These are phyloP conservation scores for Penaeus monodon DNA, from an alignment of 2,888 invertebrate genomes.

Conservation along the genomic window DNA sequence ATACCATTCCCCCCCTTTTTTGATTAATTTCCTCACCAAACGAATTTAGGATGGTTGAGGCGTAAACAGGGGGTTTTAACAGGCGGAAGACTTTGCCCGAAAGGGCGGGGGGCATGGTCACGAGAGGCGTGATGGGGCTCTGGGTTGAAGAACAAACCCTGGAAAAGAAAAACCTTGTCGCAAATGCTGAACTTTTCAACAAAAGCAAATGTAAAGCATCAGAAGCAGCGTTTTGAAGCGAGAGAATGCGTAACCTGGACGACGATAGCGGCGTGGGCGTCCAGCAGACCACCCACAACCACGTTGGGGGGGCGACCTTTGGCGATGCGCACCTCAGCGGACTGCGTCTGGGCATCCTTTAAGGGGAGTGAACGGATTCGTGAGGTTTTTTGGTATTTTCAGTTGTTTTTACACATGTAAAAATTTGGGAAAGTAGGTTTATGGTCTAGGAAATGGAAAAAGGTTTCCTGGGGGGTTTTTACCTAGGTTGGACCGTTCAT, in stretches of 20 bases:
- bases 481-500: too few relatives aligned
- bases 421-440: too few relatives aligned
- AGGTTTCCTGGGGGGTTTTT: too few relatives aligned
- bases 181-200: too few relatives aligned
- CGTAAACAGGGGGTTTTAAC: too few relatives aligned
- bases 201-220: not conserved
- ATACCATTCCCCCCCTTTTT: too few relatives aligned
- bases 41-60: slow-evolving; percentile 66
- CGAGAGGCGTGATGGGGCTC: slow-evolving; percentile 56
- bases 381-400: not conserved
- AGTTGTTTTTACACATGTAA: too few relatives aligned
- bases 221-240: not conserved
- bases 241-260: slow-evolving; percentile 63
- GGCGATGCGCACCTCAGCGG: too few relatives aligned
- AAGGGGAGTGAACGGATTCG: slow-evolving; percentile 69
- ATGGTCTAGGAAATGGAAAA: not conserved
- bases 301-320: too few relatives aligned
- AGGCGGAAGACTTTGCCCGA: slow-evolving; percentile 71
- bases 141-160: slow-evolving; percentile 41
- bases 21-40: too few relatives aligned
- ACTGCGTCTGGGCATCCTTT: too few relatives aligned
- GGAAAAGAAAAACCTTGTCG: not conserved
- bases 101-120: slow-evolving; percentile 68
- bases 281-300: too few relatives aligned
- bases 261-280: slow-evolving; percentile 67